Base-by-base conservation (phyloP, 2,113 vertebrate species). In the Dromas ardeola region DNA sequence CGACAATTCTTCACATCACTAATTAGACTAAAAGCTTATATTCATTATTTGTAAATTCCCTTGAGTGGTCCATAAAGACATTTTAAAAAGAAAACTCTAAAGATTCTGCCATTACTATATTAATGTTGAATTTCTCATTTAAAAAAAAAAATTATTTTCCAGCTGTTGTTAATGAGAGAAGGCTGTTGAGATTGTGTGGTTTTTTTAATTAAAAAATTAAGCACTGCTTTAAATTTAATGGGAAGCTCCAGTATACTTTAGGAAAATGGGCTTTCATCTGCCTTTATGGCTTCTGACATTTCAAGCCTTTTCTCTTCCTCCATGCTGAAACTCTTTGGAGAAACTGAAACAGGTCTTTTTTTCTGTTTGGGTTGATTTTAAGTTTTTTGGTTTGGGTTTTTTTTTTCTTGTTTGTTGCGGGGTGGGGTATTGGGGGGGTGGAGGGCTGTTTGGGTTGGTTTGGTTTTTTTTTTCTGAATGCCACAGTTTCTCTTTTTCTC, bases 1-100 rank as follows among this genome's bases (percentile, higher is more conserved):
- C 1, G 0, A 90, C 65, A 93, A 23, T 58, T 84, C 71, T 88
- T 94, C 87, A 85, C 15, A 32, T 81, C 53, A 38, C 30, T 94
- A 93, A 94, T 95, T 88, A 95, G 32, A 83, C 80, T 95, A 95
- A 88, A 96, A 87, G 70, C 67, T 88, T 85, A 80, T 55, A 93
- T 81, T 87, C 42, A 71, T 81, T 91, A 86, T 88, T 86, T 92
- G 69, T 82, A 66, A 88, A 70, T 79, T 65, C 79, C 79, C 49
- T 11, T 6, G 56, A 67, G 58, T 65, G 43, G 49, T 13, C 69
- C 78, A 80, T 45, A 80, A 85, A 96, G 88, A 52, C 42, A 70
- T 86, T 88, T 94, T 71, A 3, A 72, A 95, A 72, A 83, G 45
- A 95, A 90, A 96, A 62, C 59, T 74, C 56, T 86, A 38, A 81